Conservation (phyloP, 2,113 vertebrate species). For the Archilochus colubris region DNA sequence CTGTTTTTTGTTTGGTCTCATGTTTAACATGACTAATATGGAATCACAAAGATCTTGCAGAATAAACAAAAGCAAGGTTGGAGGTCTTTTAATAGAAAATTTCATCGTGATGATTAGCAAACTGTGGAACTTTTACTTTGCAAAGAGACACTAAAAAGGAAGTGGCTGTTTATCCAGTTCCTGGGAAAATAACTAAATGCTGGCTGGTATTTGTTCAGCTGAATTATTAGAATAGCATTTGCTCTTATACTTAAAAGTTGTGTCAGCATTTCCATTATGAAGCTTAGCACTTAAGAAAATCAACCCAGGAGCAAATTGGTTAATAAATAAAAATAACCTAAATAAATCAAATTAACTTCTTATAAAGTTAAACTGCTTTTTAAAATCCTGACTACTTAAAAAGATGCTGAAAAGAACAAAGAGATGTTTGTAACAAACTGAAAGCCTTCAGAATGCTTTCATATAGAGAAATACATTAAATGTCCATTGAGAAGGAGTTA, state of each 20-base stretch:
- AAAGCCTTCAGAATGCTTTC: neutral
- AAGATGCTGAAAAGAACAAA: neutral
- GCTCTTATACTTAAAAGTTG: slow-evolving; percentile 14
- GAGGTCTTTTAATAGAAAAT: slow-evolving; percentile 65
- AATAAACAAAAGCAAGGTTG: slow-evolving; percentile 50
- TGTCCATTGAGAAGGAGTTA: neutral
- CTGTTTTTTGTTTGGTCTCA: too few relatives aligned
- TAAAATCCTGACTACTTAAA: slow-evolving; percentile 13
- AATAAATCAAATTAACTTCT: slow-evolving; percentile 55
- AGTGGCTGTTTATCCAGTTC: slow-evolving; percentile 80
- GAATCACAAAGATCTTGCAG: slow-evolving; percentile 12
- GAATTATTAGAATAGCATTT: slow-evolving; percentile 73
- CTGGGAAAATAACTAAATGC: slow-evolving; percentile 82
- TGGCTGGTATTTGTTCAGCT: slow-evolving; percentile 82
- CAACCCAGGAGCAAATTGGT: slow-evolving; percentile 6
- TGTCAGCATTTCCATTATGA: slow-evolving; percentile 69
- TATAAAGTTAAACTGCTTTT: slow-evolving; percentile 7
- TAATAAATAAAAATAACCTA: slow-evolving; percentile 56
- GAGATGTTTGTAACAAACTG: neutral
- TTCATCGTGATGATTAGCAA: slow-evolving; percentile 67
- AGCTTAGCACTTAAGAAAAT: slow-evolving; percentile 54
- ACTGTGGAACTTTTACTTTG: slow-evolving; percentile 64
- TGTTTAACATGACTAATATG: neutral
- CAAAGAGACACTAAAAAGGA: slow-evolving; percentile 76
- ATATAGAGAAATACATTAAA: neutral